Percentiles rank a stretch among this genome's conserved stretches.
phyloP scores from a whole-genome alignment of 2,113 vertebrate genomes.

The Hirundichthys speculiger region DNA sequence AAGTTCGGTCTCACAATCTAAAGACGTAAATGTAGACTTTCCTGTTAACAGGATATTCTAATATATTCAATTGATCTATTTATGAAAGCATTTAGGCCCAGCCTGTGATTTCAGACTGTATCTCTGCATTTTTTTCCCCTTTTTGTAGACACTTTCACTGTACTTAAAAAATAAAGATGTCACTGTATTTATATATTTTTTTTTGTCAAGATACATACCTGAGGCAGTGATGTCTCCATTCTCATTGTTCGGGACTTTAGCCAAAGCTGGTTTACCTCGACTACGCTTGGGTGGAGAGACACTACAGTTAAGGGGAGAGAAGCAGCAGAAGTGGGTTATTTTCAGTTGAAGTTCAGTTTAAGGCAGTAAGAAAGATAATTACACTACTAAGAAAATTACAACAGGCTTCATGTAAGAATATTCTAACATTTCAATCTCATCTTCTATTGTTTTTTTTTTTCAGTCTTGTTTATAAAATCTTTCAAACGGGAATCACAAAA shows the following conservation, averaged over 20 bases:
- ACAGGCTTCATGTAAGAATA: no score
- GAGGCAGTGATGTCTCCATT: constrained; percentile 85
- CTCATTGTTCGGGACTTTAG: constrained; percentile 86
- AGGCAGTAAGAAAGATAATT: neutral
- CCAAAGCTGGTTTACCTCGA: constrained; percentile 92
- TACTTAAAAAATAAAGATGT: neutral
- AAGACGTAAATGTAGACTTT: constrained; percentile 86
- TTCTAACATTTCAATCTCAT: no score
- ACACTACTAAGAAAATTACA: neutral
- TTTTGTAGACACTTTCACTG: neutral
- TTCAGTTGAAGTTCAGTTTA: neutral
- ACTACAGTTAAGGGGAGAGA: constrained; percentile 61
- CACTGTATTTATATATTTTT: constrained; percentile 15
- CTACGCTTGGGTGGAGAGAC: constrained; percentile 89
- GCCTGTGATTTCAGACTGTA: constrained; percentile 11
- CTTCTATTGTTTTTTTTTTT: no score
- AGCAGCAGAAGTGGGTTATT: neutral
- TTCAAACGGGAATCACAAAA: no score
- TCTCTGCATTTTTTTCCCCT: no score
- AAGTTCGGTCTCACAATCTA: constrained; percentile 86
- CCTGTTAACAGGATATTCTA: constrained; percentile 75
- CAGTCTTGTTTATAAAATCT: no score
- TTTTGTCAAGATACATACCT: constrained; percentile 78
- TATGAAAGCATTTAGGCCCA: constrained; percentile 12
- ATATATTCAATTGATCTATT: constrained; percentile 33